Percentiles rank a stretch among this genome's conserved stretches.
Evolutionary conservation across 2,113 vertebrate genomes (phyloP).

Genomic region (Aptenodytes patagonicus): DNA sequence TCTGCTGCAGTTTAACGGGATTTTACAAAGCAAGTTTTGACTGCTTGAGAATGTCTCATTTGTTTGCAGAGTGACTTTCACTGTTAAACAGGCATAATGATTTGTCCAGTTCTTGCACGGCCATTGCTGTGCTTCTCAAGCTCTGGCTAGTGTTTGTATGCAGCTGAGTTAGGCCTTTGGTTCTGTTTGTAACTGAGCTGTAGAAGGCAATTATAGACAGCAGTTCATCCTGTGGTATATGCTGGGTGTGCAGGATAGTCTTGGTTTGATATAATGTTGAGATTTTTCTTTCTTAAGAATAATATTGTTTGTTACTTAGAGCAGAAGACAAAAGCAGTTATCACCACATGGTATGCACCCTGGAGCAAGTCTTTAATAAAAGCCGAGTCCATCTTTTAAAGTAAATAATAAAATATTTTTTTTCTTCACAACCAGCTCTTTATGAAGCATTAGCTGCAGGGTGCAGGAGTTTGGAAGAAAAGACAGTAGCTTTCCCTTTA

Average conservation of each 20-base stretch:
- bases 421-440: not conserved
- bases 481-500: not conserved
- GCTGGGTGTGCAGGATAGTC: not conserved
- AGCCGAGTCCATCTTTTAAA: conserved; percentile 12
- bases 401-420: not conserved
- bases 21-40: not conserved
- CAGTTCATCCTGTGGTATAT: not conserved
- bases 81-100: not conserved
- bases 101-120: not conserved
- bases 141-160: not conserved
- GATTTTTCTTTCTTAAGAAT: conserved; percentile 30
- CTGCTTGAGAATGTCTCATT: not conserved
- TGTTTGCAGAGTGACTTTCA: not conserved
- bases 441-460: not conserved
- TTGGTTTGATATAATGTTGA: not conserved
- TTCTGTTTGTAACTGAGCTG: not conserved
- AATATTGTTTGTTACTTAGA: conserved; percentile 44
- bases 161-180: not conserved
- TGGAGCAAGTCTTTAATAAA: conserved; percentile 39
- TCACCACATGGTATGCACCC: conserved; percentile 23
- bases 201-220: not conserved
- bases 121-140: not conserved
- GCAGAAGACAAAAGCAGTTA: conserved; percentile 21
- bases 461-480: not conserved
- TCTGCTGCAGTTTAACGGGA: not conserved